Conservation (phyloP, 2,888 invertebrate genomes). For the Nemotelus nigrinus region DNA sequence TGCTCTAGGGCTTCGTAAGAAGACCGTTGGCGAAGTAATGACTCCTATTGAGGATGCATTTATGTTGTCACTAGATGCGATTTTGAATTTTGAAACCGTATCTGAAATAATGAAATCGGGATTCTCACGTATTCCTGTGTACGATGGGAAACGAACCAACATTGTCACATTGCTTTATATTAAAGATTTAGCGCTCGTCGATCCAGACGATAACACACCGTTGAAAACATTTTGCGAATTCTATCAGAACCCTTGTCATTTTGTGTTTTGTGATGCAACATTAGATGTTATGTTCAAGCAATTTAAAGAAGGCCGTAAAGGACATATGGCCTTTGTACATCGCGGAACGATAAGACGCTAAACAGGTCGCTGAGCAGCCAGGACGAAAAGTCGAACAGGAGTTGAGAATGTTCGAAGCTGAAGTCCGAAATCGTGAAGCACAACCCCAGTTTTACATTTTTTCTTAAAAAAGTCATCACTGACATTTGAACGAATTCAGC, state of each 20-base stretch:
- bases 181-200: slow-evolving; percentile 97
- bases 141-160: slow-evolving; percentile 82
- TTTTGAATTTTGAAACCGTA: too few species aligned
- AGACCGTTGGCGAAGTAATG: slow-evolving; percentile 94
- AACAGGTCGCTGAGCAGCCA: too few species aligned
- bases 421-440: too few species aligned
- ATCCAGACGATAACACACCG: slow-evolving; percentile 97
- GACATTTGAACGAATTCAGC: too few species aligned
- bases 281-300: slow-evolving; percentile 95
- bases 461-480: too few species aligned
- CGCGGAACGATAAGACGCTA: too few species aligned
- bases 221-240: slow-evolving; percentile 92
- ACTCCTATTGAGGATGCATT: slow-evolving; percentile 95
- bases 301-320: slow-evolving; percentile 81
- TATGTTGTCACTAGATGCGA: too few species aligned
- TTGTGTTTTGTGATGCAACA: slow-evolving; percentile 95
- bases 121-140: slow-evolving; percentile 96
- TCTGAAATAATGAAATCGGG: slow-evolving; percentile 96
- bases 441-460: too few species aligned
- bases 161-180: slow-evolving; percentile 95
- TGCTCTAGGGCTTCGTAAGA: slow-evolving; percentile 92
- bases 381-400: too few species aligned
- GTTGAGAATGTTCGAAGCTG: too few species aligned
- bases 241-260: slow-evolving; percentile 95
- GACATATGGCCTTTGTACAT: slow-evolving; percentile 92